Evolutionary conservation across 2,113 vertebrate species (phyloP).

Genomic region (Patagioenas fasciata): DNA sequence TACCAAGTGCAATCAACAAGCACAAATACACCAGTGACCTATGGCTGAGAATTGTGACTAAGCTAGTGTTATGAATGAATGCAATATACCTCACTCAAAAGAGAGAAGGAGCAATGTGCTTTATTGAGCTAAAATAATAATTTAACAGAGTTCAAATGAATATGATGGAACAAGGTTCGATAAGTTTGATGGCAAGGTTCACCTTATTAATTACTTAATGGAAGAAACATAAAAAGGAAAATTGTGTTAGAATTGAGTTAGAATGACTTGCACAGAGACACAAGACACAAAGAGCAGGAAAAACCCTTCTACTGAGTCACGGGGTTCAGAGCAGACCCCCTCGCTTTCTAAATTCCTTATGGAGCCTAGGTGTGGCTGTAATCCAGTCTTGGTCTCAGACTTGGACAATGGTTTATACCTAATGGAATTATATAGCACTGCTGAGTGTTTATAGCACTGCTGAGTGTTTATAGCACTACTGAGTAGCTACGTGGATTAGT

Average conservation of each 20-base stretch:
- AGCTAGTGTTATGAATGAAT: no score
- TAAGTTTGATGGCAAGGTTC: neutral
- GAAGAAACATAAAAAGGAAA: neutral
- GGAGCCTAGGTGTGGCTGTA: fast-evolving
- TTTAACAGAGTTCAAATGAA: no score
- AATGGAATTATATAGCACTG: neutral
- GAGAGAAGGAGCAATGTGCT: no score
- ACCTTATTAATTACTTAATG: neutral
- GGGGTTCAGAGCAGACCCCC: fast-evolving
- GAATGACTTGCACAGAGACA: neutral
- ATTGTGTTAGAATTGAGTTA: neutral
- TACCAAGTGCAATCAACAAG: neutral
- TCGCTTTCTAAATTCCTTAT: neutral
- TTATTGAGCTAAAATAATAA: no score
- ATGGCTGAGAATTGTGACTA: neutral
- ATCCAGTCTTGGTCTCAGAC: neutral
- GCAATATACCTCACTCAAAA: no score
- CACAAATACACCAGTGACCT: neutral
- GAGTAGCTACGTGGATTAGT: neutral
- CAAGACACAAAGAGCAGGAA: neutral
- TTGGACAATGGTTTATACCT: neutral
- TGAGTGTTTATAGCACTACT: neutral
- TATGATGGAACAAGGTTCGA: neutral
- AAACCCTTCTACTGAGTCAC: fast-evolving
- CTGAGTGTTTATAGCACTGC: neutral